Evolutionary conservation across 2,888 invertebrate species (phyloP).

Genomic region (Parapristionchus giblindavisi): DNA sequence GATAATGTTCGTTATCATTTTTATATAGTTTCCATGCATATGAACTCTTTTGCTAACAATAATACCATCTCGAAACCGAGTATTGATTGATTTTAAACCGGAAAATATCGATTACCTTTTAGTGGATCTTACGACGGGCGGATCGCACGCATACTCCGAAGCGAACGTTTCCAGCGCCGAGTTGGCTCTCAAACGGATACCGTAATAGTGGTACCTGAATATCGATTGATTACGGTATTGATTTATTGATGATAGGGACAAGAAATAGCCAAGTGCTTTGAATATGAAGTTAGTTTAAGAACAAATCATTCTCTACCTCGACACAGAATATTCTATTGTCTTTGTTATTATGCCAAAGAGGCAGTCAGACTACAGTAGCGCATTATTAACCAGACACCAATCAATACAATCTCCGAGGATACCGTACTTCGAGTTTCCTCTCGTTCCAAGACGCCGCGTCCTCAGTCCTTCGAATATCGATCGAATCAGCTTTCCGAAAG

Average conservation of each 20-base stretch:
- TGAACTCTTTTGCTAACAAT: background rate
- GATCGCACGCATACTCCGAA: slow-evolving; percentile 18
- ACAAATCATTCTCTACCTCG: no score
- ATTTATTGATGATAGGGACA: no score
- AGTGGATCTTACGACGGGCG: background rate
- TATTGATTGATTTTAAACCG: background rate
- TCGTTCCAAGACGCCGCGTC: slow-evolving; percentile 91
- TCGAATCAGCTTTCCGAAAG: slow-evolving; percentile 97
- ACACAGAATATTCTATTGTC: no score
- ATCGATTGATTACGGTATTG: no score
- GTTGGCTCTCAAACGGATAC: slow-evolving; percentile 79
- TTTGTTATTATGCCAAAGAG: no score
- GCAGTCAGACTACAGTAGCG: no score
- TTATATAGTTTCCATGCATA: no score
- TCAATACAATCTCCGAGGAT: no score
- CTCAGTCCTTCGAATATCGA: slow-evolving; percentile 95
- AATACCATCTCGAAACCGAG: background rate
- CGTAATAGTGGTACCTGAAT: slow-evolving; percentile 90
- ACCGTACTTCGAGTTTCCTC: slow-evolving; percentile 69
- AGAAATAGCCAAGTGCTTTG: background rate
- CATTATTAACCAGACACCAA: no score
- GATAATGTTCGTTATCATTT: no score
- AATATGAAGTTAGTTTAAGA: background rate
- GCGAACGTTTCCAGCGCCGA: slow-evolving; percentile 7
- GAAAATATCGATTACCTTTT: slow-evolving; percentile 4